These are phyloP conservation scores for Ophion costatus DNA, from an alignment of 2,888 invertebrate genomes.

Conservation along the genomic window DNA sequence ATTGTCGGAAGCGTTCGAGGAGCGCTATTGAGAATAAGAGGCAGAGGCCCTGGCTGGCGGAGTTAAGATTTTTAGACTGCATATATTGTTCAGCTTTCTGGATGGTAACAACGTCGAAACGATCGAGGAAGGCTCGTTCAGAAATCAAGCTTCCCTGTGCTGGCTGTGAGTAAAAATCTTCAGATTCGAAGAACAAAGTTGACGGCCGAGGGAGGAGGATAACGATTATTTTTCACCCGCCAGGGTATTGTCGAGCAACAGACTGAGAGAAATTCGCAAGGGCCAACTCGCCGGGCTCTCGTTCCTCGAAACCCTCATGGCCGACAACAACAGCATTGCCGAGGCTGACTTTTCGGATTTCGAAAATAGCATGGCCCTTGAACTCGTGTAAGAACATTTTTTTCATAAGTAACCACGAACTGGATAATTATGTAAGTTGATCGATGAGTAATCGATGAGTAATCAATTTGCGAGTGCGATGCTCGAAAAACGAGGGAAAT, in stretches of 20 bases:
- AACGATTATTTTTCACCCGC: constrained; percentile 10
- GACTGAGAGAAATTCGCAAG: constrained; percentile 79
- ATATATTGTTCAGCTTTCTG: constrained; percentile 69
- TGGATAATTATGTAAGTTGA: not conserved
- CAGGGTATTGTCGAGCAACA: constrained; percentile 81
- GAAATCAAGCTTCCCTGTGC: constrained; percentile 76
- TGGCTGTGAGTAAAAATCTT: constrained; percentile 83
- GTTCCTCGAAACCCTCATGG: constrained; percentile 83
- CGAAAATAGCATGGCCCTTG: constrained; percentile 80
- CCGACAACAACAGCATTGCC: constrained; percentile 84
- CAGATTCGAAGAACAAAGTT: not conserved
- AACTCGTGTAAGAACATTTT: constrained; percentile 81
- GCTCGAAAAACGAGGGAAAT: not conserved
- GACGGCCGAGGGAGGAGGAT: not conserved
- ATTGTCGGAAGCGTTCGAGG: too few relatives aligned
- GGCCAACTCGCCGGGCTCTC: constrained; percentile 83
- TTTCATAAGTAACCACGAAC: not conserved
- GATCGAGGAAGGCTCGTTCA: constrained; percentile 73
- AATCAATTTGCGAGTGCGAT: not conserved
- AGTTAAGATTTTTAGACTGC: not conserved
- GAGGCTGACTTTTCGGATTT: constrained; percentile 83
- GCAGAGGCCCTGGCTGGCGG: not conserved
- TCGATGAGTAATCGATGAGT: not conserved
- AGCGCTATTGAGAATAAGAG: too few relatives aligned
- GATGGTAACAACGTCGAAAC: constrained; percentile 70